phyloP scores from a whole-genome alignment of 1,140 invertebrate species.

The Ladona fulva region DNA sequence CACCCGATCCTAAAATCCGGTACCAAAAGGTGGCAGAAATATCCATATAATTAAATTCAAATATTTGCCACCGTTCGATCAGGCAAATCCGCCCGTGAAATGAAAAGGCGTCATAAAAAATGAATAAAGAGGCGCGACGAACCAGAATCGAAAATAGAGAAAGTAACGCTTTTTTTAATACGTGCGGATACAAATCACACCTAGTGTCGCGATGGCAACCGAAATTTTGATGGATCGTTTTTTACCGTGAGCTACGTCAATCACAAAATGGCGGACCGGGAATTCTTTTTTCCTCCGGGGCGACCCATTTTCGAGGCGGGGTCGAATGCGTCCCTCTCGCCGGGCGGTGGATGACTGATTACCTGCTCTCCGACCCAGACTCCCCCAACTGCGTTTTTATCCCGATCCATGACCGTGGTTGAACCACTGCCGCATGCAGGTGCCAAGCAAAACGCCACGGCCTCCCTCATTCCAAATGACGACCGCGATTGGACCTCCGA shows the following conservation, averaged over 20 bases:
- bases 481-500: not conserved
- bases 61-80: too few relatives aligned
- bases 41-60: too few relatives aligned
- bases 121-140: not conserved
- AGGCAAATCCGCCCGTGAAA: too few relatives aligned
- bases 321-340: too few relatives aligned
- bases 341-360: too few relatives aligned
- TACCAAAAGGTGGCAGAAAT: too few relatives aligned
- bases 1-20: too few relatives aligned
- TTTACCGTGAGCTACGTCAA: not conserved
- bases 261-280: not conserved
- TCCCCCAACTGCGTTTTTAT: too few relatives aligned
- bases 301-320: too few relatives aligned
- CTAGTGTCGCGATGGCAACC: not conserved
- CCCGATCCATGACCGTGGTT: not conserved
- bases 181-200: not conserved
- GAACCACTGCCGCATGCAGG: not conserved
- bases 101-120: too few relatives aligned
- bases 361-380: too few relatives aligned
- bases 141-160: not conserved
- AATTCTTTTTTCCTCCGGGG: too few relatives aligned
- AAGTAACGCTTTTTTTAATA: not conserved
- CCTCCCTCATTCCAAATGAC: not conserved
- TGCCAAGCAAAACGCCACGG: not conserved
- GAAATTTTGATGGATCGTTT: conserved; percentile 2